phyloP scores from a whole-genome alignment of 2,888 invertebrate genomes.

The Meteorus cinctellus region DNA sequence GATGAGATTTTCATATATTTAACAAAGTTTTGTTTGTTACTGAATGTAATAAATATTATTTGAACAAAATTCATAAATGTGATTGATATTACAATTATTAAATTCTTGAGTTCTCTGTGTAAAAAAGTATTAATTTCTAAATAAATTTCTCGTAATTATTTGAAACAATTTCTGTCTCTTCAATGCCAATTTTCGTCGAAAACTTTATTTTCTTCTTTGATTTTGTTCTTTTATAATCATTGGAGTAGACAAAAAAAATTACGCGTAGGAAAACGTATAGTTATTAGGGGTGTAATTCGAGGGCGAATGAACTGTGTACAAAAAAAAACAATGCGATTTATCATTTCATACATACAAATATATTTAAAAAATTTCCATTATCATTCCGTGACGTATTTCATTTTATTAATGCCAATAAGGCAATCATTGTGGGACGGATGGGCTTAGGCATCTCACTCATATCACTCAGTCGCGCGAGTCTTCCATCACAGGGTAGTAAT shows the following conservation, averaged over 20 bases:
- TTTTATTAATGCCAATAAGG: slow-evolving; percentile 71
- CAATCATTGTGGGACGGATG: slow-evolving; percentile 66
- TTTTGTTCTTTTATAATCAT: too few species aligned
- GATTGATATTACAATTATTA: too few species aligned
- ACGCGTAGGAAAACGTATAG: not conserved
- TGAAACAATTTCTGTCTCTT: too few species aligned
- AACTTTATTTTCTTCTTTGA: too few species aligned
- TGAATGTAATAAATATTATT: not conserved
- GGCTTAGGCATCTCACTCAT: slow-evolving; percentile 63
- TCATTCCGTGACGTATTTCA: slow-evolving; percentile 59
- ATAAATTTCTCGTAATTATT: too few species aligned
- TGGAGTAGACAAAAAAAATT: too few species aligned
- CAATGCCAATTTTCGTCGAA: too few species aligned
- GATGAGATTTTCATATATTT: not conserved
- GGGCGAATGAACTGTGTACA: not conserved
- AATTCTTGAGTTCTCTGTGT: too few species aligned
- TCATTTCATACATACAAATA: not conserved
- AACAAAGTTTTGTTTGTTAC: not conserved
- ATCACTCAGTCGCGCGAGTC: slow-evolving; percentile 57
- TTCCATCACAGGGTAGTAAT: slow-evolving; percentile 55
- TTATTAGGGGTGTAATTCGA: not conserved
- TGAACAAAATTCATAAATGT: too few species aligned
- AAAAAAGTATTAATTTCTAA: too few species aligned
- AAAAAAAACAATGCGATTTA: not conserved
- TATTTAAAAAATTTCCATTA: slow-evolving; percentile 38